These are phyloP conservation scores for Sepioteuthis lessoniana DNA, from an alignment of 2,888 invertebrate genomes.

Conservation along the genomic window DNA sequence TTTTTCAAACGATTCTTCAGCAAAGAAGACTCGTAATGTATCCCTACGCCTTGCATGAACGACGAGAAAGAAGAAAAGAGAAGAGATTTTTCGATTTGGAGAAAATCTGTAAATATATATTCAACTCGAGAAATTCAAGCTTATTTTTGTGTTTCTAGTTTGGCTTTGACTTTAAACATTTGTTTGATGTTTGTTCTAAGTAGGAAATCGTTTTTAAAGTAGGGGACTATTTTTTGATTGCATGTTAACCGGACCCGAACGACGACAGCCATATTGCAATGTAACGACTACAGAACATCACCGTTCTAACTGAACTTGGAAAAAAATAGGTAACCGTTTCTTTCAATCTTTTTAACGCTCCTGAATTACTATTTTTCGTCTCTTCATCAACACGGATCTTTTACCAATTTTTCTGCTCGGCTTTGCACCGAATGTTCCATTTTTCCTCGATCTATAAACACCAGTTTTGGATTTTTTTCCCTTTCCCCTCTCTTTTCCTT, in stretches of 20 bases:
- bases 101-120: neutral
- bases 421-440: neutral
- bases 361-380: neutral
- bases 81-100: neutral
- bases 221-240: neutral
- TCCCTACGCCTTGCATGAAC: neutral
- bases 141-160: neutral
- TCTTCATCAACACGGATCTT: neutral
- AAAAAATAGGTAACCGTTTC: constrained; percentile 39
- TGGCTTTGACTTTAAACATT: neutral
- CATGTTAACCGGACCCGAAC: constrained; percentile 36
- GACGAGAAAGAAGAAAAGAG: neutral
- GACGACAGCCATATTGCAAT: constrained; percentile 48
- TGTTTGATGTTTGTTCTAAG: neutral
- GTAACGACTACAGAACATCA: constrained; percentile 40
- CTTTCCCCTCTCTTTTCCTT: neutral
- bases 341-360: neutral
- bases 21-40: neutral
- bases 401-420: neutral
- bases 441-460: neutral
- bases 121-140: neutral
- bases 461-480: neutral
- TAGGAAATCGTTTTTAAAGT: neutral
- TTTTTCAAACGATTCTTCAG: neutral
- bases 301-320: constrained; percentile 46